Base-by-base conservation (phyloP, 2,888 invertebrate species). In the Erannis defoliaria region DNA sequence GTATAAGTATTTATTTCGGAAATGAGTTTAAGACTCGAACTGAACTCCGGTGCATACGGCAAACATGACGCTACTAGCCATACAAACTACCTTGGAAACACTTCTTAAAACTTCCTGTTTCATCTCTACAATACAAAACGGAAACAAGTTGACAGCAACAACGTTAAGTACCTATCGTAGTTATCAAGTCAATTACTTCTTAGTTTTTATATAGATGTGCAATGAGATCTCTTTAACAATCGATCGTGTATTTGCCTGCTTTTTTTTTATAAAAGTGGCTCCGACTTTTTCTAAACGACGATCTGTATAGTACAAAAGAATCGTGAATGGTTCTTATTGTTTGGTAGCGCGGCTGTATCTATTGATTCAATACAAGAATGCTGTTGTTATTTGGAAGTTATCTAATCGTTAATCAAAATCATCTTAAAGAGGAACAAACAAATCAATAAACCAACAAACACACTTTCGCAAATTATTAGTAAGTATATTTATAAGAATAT, bases 181-280 rank as follows among this genome's bases (percentile, higher is more conserved):
- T 35, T 31, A 21, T 51, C 46, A 45, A 37, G 19, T 29, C 54
- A 45, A 57, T 62, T 40, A 45, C 29, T 16, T 19, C 29, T 31
- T 42, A 19, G 37, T 64, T 60, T 63, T 62, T 66, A 43, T 66
- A 14, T 45, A 9, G 59, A 66, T 66, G 60, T 43, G 54, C 56
- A 60, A 60, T 55, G 46, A 59, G 38, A 46, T 58, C 18, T 29
- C 33, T 48, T 33, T 55, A 57, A 35, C 33, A 55, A 51, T 59
- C 16, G 21, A 38, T 29, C 26, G 49, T 45, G 14, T n/a, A n/a
- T 29, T 40, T 21, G 16, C 43, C 37, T 26, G 37, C 26, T 29
- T 55, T 53, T 37, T 6, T 33, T 53, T 51, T 48, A 31, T 46
- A 64, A 43, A 21, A 40, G 31, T 35, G 10, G 23, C 16, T 46